Percentiles rank a stretch among this genome's conserved stretches.
Conservation (phyloP, 30 jellyfish, hydroid and myxozoan species). For the Hydractinia echinata region DNA sequence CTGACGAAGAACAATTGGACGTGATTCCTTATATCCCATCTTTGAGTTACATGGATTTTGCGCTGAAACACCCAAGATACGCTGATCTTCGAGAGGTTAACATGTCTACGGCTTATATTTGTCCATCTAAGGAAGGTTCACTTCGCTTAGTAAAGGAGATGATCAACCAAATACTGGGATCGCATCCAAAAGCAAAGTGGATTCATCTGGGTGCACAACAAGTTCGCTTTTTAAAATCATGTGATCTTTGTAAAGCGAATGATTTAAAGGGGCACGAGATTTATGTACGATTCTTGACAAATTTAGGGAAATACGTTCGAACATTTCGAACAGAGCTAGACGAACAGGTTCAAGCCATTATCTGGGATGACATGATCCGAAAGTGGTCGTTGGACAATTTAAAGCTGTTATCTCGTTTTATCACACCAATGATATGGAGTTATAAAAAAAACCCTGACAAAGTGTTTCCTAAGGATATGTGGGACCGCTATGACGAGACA, state of each 20-base stretch:
- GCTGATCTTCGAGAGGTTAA: conserved; percentile 55
- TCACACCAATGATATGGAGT: conserved; percentile 72
- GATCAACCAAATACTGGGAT: conserved; percentile 35
- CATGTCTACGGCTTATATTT: conserved; percentile 35
- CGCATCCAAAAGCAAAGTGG: conserved; percentile 65
- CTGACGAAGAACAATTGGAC: conserved; percentile 45
- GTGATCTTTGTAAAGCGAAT: conserved; percentile 38
- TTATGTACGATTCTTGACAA: conserved; percentile 52
- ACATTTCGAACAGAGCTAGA: not conserved
- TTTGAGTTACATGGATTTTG: conserved; percentile 77
- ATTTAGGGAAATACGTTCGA: conserved; percentile 40
- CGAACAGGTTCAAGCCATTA: conserved; percentile 29
- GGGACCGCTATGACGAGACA: conserved; percentile 60
- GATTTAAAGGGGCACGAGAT: conserved; percentile 29
- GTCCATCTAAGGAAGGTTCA: conserved; percentile 60
- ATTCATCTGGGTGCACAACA: conserved; percentile 81
- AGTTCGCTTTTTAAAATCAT: conserved; percentile 58
- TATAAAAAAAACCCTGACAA: conserved; percentile 47
- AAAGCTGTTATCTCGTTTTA: conserved; percentile 38
- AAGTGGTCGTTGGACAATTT: conserved; percentile 36
- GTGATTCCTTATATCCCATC: conserved; percentile 74
- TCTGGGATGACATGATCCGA: conserved; percentile 94
- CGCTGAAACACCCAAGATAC: conserved; percentile 52
- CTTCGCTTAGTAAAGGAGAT: conserved; percentile 32
- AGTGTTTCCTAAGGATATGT: conserved; percentile 68